Evolutionary conservation across 1,140 invertebrate genomes (phyloP).

Genomic region (Tribolium madens): DNA sequence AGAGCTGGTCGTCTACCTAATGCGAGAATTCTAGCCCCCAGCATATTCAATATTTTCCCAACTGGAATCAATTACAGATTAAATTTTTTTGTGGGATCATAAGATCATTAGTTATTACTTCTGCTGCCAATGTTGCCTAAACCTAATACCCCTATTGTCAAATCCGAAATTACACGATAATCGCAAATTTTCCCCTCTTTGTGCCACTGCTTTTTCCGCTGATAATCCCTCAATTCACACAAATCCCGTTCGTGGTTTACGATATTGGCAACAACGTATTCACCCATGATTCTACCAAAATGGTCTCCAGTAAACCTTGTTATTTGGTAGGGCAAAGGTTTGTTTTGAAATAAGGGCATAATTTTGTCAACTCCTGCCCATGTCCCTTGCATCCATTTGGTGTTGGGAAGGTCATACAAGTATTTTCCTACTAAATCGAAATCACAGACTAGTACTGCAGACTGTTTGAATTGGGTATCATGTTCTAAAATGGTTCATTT

Average conservation of each 20-base stretch:
- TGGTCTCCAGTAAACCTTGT: conserved; percentile 67
- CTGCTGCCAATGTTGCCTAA: conserved; percentile 67
- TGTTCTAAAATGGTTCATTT: conserved; percentile 51
- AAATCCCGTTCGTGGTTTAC: conserved; percentile 68
- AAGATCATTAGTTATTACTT: conserved; percentile 63
- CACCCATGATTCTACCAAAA: conserved; percentile 70
- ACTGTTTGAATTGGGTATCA: conserved; percentile 55
- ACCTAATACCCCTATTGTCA: conserved; percentile 69
- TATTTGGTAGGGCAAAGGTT: conserved; percentile 57
- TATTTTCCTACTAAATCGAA: conserved; percentile 64
- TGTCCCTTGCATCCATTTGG: conserved; percentile 69
- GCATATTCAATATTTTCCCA: conserved; percentile 64
- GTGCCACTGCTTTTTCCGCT: conserved; percentile 65
- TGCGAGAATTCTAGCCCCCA: conserved; percentile 62
- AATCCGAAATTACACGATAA: conserved; percentile 65
- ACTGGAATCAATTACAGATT: conserved; percentile 61
- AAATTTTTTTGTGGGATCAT: too few species aligned
- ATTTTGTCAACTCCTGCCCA: conserved; percentile 68
- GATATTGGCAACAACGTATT: conserved; percentile 71
- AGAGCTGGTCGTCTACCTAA: conserved; percentile 63
- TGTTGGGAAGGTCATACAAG: conserved; percentile 61
- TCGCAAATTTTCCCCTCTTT: conserved; percentile 61
- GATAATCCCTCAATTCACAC: conserved; percentile 63
- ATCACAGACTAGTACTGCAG: conserved; percentile 67
- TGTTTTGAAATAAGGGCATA: conserved; percentile 54